A percentile compares a stretch with the other conserved stretches of the same genome.
These are phyloP conservation scores for Plutella xylostella DNA, from an alignment of 2,888 invertebrate species.

Conservation along the genomic window DNA sequence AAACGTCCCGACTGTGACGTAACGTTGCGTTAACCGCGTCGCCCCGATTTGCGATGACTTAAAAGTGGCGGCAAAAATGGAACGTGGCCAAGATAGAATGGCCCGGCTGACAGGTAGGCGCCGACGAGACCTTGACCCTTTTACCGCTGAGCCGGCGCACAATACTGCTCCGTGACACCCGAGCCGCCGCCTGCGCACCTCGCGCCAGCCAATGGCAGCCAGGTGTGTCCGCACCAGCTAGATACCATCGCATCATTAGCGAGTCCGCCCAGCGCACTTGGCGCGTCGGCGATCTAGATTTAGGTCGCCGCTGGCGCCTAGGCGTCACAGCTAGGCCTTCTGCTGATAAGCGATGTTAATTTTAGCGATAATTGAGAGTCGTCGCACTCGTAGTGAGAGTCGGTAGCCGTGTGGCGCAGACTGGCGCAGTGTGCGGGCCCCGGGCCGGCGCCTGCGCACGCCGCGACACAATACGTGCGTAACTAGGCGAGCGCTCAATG, in stretches of 20 bases:
- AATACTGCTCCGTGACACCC: constrained; percentile 55
- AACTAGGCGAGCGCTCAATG: too few species aligned
- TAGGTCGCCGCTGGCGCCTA: neutral
- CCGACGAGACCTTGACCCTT: constrained; percentile 55
- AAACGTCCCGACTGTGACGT: too few species aligned
- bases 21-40: too few species aligned
- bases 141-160: constrained; percentile 22
- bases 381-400: neutral
- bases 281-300: neutral
- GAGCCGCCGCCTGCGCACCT: constrained; percentile 32
- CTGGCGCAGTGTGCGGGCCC: too few species aligned
- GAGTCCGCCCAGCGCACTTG: too few species aligned
- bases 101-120: constrained; percentile 44
- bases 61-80: neutral
- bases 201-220: constrained; percentile 14
- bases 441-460: too few species aligned
- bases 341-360: constrained; percentile 26
- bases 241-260: too few species aligned
- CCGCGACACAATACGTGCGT: too few species aligned
- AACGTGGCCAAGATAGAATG: constrained; percentile 18
- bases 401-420: too few species aligned
- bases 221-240: constrained; percentile 6
- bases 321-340: neutral
- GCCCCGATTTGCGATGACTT: too few species aligned
- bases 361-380: constrained; percentile 27